Evolutionary conservation across 2,797 vertebrate species (phyloP).

Genomic region (Tenualosa thibaudeaui): DNA sequence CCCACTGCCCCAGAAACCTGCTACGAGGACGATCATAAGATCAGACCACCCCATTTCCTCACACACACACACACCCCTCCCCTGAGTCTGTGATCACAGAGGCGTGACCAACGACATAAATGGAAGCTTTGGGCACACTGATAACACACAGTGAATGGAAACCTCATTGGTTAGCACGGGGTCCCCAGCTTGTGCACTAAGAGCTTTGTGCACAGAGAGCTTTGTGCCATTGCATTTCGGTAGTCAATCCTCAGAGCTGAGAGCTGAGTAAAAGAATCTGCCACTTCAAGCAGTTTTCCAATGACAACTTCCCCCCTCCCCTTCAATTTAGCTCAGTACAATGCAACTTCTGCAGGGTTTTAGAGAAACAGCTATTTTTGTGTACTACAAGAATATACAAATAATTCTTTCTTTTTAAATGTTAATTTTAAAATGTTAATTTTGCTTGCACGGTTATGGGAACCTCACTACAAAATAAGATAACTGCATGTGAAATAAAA

Average conservation of each 20-base stretch:
- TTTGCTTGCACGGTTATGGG: no score
- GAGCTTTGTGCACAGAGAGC: not conserved
- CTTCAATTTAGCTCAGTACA: not conserved
- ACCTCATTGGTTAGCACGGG: not conserved
- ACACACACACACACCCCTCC: slow-evolving; percentile 2
- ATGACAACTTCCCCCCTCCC: not conserved
- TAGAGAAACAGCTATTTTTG: no score
- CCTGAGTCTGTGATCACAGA: not conserved
- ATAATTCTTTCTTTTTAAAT: no score
- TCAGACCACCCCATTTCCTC: not conserved
- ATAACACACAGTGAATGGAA: not conserved
- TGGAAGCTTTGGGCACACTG: not conserved
- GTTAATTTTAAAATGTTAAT: no score
- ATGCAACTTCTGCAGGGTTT: no score
- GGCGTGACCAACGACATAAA: not conserved
- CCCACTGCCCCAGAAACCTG: slow-evolving; percentile 11
- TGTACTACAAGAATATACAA: no score
- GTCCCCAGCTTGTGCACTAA: not conserved
- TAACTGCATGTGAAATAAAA: not conserved
- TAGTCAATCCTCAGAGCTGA: not conserved
- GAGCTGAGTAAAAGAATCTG: not conserved
- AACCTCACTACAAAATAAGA: no score
- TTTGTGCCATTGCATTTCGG: not conserved
- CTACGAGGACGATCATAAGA: not conserved
- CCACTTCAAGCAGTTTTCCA: slow-evolving; percentile 4